Conservation (phyloP, 2,113 vertebrate species). For the Platichthys flesus region DNA sequence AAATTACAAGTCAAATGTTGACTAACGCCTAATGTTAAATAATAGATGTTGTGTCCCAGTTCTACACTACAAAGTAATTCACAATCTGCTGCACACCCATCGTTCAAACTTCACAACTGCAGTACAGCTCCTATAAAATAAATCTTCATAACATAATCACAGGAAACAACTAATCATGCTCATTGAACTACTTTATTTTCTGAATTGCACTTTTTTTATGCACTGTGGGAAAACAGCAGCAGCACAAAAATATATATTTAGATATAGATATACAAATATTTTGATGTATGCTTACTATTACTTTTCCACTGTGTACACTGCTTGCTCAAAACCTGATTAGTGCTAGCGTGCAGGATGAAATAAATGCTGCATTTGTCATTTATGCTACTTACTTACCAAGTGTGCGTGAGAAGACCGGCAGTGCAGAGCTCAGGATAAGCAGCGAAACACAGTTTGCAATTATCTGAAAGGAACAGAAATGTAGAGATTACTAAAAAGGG, state of each 20-base stretch:
- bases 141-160: too few relatives aligned
- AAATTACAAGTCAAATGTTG: conserved; percentile 45
- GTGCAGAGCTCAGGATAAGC: conserved; percentile 94
- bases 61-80: neutral
- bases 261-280: too few relatives aligned
- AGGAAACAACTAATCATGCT: too few relatives aligned
- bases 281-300: too few relatives aligned
- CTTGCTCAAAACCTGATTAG: neutral
- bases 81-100: neutral
- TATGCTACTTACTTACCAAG: conserved; percentile 85
- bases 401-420: conserved; percentile 95
- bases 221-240: too few relatives aligned
- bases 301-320: too few relatives aligned
- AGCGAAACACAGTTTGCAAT: conserved; percentile 97
- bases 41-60: neutral
- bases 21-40: neutral
- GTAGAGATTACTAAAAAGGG: neutral
- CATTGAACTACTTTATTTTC: too few relatives aligned
- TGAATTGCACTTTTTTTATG: too few relatives aligned
- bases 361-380: conserved; percentile 5
- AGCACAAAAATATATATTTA: too few relatives aligned
- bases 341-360: neutral
- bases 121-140: too few relatives aligned
- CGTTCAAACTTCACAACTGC: too few relatives aligned
- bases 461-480: conserved; percentile 82